Base-by-base conservation (phyloP, 2,888 invertebrate genomes). In the Ophion costatus region DNA sequence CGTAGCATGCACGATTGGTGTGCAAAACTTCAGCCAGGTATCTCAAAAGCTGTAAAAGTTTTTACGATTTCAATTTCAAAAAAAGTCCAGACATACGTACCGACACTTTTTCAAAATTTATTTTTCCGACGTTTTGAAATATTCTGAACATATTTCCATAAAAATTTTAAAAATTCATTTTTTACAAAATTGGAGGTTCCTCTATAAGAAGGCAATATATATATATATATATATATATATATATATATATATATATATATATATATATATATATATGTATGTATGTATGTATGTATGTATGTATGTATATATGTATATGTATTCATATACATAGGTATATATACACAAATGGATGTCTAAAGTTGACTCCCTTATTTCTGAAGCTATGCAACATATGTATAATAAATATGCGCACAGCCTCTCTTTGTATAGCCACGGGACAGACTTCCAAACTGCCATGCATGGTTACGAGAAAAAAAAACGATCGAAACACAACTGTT, bases 321-420 rank as follows among this genome's bases (percentile, higher is more conserved):
- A 56, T 56, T 56, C 56, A 1, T n/a, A n/a, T 17, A 14, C n/a
- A 56, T 56, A 29, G 29, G 29, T 29, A 56, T 17, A 20, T 9
- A 29, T 56, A n/a, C 56, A 0, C 17, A 17, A 17, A 61, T 61
- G 22, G 6, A 42, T 74, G 38, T 71, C 20, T 33, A 61, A 73
- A 82, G 77, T 83, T 64, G 51, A 69, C 63, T 20, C 67, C 38
- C 59, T 79, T 75, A 70, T 83, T 83, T 79, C 57, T 33, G 29
- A 10, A 33, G 24, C 64, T 64, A 29, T 11, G 29, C 6, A 29
- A 29, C 42, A 59, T 1, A 73, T 10, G 59, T 57, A 51, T 51
- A 45, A 63, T 67, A 67, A 24, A 56, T 70, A 45, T 51, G 11
- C 22, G 42, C 42, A 70, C 29, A 63, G 45, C 29, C 6, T 71